Percentiles rank a stretch among this genome's conserved stretches.
Evolutionary conservation across 2,797 vertebrate species (phyloP).

Genomic region (Tauraco hartlaubi): DNA sequence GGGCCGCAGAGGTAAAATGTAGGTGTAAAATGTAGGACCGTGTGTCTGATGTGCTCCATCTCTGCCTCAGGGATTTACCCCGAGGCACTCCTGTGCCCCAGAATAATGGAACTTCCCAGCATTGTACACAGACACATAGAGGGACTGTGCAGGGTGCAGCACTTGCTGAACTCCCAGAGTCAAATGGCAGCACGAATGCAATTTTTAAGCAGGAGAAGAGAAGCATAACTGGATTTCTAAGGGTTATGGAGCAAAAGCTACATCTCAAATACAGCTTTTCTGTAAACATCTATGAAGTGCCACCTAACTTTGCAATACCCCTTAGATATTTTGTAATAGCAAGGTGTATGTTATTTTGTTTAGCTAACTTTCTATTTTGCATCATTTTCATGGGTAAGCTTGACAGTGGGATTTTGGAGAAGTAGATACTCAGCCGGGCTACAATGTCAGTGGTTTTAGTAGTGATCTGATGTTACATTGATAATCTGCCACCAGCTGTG

Average conservation of each 20-base stretch:
- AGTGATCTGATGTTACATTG: not conserved
- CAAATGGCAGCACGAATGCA: not conserved
- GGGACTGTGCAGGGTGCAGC: not conserved
- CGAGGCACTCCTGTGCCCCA: not conserved
- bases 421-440: not conserved
- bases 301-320: not conserved
- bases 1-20: not conserved
- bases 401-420: not conserved
- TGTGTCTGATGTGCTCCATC: not conserved
- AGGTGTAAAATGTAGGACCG: not conserved
- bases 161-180: not conserved
- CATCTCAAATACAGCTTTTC: not conserved
- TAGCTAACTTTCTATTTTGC: not conserved
- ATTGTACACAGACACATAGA: not conserved
- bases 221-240: not conserved
- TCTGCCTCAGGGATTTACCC: not conserved
- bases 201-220: not conserved
- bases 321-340: not conserved
- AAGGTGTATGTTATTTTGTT: not conserved
- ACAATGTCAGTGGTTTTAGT: not conserved
- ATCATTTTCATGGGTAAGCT: not conserved
- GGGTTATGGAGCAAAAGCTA: not conserved
- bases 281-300: not conserved
- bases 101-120: not conserved
- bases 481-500: not conserved